A percentile compares a stretch with the other conserved stretches of the same genome.
Conservation (phyloP, 2,797 vertebrate genomes). For the Bothrops alternatus region DNA sequence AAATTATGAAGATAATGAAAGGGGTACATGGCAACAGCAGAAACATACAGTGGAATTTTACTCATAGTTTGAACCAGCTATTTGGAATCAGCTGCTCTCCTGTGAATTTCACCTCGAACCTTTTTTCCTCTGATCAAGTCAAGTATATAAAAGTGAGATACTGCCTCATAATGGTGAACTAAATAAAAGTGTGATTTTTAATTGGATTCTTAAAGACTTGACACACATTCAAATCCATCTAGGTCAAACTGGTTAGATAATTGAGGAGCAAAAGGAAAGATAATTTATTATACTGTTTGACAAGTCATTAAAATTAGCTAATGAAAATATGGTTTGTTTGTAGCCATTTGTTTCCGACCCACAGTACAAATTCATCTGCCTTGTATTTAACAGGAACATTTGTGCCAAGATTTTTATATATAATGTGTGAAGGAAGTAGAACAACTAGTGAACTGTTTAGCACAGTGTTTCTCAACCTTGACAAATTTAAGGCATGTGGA, state of each 20-base stretch:
- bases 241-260: slow-evolving; percentile 56
- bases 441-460: slow-evolving; percentile 60
- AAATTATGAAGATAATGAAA: background rate
- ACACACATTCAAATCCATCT: slow-evolving; percentile 54
- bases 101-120: slow-evolving; percentile 40
- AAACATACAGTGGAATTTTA: background rate
- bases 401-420: slow-evolving; percentile 53
- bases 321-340: slow-evolving; percentile 71
- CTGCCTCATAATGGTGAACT: slow-evolving; percentile 63
- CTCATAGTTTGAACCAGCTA: background rate
- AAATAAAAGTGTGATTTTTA: slow-evolving; percentile 52
- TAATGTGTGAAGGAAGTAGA: slow-evolving; percentile 58
- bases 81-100: slow-evolving; percentile 41
- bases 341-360: slow-evolving; percentile 56
- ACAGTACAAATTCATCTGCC: slow-evolving; percentile 58
- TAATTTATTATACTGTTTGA: slow-evolving; percentile 56
- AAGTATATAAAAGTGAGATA: slow-evolving; percentile 44
- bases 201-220: slow-evolving; percentile 49
- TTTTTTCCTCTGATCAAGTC: background rate
- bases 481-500: too few species aligned
- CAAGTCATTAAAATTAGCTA: slow-evolving; percentile 61
- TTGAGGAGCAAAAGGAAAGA: slow-evolving; percentile 53
- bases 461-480: too few species aligned
- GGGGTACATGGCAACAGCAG: background rate
- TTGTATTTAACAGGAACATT: slow-evolving; percentile 62